Percentiles rank a stretch among this genome's conserved stretches.
phyloP scores from a whole-genome alignment of 1,140 invertebrate species.

The Bombus soroeensis region DNA sequence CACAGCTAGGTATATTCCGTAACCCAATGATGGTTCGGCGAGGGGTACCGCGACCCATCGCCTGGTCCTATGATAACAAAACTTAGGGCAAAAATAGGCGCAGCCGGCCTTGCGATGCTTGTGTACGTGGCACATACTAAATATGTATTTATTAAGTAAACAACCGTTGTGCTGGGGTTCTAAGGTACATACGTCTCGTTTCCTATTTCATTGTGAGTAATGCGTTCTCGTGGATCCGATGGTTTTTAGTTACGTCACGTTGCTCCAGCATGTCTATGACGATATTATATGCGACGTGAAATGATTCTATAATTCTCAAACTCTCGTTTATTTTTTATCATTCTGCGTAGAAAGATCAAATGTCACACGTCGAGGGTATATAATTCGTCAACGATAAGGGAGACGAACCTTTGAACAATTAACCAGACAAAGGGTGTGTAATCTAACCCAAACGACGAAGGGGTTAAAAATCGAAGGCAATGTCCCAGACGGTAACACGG shows the following conservation, averaged over 20 bases:
- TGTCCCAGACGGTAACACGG: neutral
- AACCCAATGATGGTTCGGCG: conserved; percentile 25
- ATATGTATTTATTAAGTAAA: conserved; percentile 83
- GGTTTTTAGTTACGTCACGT: conserved; percentile 50
- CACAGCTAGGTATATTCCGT: conserved; percentile 30
- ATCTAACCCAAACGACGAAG: neutral
- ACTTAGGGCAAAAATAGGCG: conserved; percentile 76
- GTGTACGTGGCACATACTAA: conserved; percentile 76
- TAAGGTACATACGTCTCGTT: conserved; percentile 58
- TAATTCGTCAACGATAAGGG: neutral
- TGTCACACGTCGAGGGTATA: neutral
- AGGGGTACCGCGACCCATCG: conserved; percentile 72
- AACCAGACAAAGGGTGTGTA: neutral
- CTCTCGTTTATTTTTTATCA: neutral
- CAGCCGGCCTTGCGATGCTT: conserved; percentile 75
- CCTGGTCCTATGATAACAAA: conserved; percentile 81
- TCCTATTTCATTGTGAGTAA: conserved; percentile 64
- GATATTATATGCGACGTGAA: neutral
- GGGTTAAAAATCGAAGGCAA: conserved; percentile 5
- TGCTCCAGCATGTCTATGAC: neutral
- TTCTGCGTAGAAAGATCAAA: neutral
- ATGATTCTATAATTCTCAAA: no score
- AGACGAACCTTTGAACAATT: neutral
- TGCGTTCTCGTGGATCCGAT: conserved; percentile 50
- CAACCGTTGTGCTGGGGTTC: conserved; percentile 72